Percentiles rank a stretch among this genome's conserved stretches.
Conservation (phyloP, 2,113 vertebrate species). For the Clarias batrachus region DNA sequence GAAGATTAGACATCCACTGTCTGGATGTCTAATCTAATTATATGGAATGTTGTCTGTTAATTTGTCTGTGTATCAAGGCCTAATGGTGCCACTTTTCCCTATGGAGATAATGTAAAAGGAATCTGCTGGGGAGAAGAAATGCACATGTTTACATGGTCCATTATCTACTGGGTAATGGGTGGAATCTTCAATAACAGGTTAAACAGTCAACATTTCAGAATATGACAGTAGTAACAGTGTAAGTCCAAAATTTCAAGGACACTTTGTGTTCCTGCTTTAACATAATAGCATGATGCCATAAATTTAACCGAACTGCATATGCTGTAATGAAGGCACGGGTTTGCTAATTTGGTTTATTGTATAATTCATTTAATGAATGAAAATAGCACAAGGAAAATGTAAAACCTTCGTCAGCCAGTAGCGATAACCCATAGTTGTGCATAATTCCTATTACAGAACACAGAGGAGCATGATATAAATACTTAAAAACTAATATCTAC, state of each 20-base stretch:
- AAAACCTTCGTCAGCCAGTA: neutral
- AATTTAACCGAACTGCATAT: neutral
- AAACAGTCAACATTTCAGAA: neutral
- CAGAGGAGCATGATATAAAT: conserved; percentile 19
- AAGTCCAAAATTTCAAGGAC: conserved; percentile 5
- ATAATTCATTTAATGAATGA: neutral
- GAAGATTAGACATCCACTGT: neutral
- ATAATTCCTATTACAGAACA: conserved; percentile 12
- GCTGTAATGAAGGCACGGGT: neutral
- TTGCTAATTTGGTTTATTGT: neutral
- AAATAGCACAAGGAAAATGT: neutral
- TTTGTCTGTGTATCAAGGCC: conserved; percentile 1
- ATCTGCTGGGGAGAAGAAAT: neutral
- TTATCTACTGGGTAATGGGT: neutral
- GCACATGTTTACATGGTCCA: neutral
- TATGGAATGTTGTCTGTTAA: neutral
- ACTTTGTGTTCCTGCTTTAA: conserved; percentile 8
- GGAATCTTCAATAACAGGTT: neutral
- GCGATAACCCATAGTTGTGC: neutral
- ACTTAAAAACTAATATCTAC: neutral
- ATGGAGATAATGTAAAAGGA: neutral
- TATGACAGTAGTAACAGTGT: neutral
- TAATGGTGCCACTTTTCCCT: neutral
- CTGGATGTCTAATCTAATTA: no score
- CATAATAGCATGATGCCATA: conserved; percentile 11